Evolutionary conservation across 2,797 vertebrate genomes (phyloP), one percentile per base, ranked within the genome.

Genomic region (Gambusia yucatana): DNA sequence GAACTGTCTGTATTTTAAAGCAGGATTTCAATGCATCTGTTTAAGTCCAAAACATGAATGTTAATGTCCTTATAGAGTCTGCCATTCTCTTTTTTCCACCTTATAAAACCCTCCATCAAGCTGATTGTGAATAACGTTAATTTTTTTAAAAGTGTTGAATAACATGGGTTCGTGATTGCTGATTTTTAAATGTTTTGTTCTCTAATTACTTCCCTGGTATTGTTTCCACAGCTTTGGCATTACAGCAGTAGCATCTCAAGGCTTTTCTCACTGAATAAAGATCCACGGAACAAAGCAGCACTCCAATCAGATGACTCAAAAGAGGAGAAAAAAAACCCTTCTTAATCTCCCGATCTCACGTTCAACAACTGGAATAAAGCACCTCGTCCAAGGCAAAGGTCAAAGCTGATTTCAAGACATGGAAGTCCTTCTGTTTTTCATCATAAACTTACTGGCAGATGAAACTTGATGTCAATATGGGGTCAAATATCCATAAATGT

Each of bases 11-110:
- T 89, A 91, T 92, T 93, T 94, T 84, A 83, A 83, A 86, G 57
- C 47, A 86, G 87, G 85, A 88, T 91, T 95, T 95, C 95, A 96
- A 96, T 96, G 95, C 94, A 96, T 96, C 92, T 96, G 91, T 87
- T 96, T 96, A 96, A 94, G 92, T 82, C 72, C 46, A 77, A 86
- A 77, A 74, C 87, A 93, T 95, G 92, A 93, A 95, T 96, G 90
- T 95, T 95, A 95, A 96, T 93, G 84, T 78, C 72, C 59, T 77
- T 47, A 74, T 73, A 61, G 77, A 63, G 52, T 33, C 41, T n/a
- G 76, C 44, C n/a, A 47, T 65, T 86, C 16, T 9, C 36, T 70
- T 70, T 41, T 46, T 46, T 70, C 43, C 43, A 76, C 22, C 13
- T 16, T 14, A 30, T 59, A 39, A 79, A 78, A 69, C 28, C 11